Evolutionary conservation across 2,888 invertebrate genomes (phyloP).

Genomic region (Lymantria monacha): DNA sequence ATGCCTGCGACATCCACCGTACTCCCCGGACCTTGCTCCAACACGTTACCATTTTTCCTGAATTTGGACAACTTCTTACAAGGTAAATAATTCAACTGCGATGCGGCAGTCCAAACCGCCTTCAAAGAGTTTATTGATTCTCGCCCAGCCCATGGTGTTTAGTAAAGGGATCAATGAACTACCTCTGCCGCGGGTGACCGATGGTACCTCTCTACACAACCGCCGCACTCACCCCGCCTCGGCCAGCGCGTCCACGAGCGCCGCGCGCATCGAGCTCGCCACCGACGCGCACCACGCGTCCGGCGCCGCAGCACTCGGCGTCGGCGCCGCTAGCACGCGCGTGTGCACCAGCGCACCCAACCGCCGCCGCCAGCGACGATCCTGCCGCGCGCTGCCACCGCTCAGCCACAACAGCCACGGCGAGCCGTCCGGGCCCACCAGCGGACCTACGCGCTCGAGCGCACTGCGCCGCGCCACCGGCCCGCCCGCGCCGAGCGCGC

Average conservation of each 20-base stretch:
- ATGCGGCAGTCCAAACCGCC: no score
- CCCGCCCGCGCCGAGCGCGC: constrained; percentile 23
- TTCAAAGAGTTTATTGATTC: no score
- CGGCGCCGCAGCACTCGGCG: constrained; percentile 33
- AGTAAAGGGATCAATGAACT: no score
- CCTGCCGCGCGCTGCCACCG: constrained; percentile 35
- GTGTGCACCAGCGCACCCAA: constrained; percentile 32
- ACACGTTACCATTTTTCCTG: no score
- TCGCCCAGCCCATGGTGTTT: no score
- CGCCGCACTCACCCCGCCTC: constrained; percentile 47
- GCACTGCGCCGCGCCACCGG: constrained; percentile 36
- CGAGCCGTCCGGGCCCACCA: constrained; percentile 18
- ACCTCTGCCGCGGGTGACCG: no score
- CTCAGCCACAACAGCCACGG: constrained; percentile 46
- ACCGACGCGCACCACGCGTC: constrained; percentile 51
- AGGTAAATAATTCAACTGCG: no score
- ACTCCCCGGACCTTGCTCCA: no score
- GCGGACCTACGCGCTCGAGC: constrained; percentile 27
- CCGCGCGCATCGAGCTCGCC: constrained; percentile 34
- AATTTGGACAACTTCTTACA: no score
- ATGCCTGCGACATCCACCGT: no score
- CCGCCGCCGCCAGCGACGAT: constrained; percentile 36
- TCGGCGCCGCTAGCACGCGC: constrained; percentile 34
- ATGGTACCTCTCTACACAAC: no score
- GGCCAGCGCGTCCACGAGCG: constrained; percentile 47